Conservation (phyloP, 2,113 vertebrate genomes). For the Typhlomys cinereus region DNA sequence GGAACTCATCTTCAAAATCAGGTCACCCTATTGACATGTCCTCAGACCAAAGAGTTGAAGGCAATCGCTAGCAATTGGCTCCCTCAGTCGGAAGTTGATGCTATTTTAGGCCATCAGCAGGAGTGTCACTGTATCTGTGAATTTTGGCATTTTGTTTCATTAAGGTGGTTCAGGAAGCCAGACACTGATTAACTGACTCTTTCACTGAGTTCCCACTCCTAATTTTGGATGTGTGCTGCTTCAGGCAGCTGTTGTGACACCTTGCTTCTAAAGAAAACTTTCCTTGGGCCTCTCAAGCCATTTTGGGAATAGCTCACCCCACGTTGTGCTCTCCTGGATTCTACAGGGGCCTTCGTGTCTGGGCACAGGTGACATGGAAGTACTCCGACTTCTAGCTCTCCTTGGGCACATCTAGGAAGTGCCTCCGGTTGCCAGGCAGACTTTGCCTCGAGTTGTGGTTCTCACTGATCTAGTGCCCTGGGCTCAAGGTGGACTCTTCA, state of each 20-base stretch:
- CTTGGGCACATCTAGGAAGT: conserved; percentile 40
- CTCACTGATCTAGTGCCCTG: neutral
- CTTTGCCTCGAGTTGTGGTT: neutral
- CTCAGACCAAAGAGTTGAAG: conserved; percentile 57
- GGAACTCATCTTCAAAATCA: conserved; percentile 68
- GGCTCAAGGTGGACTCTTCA: conserved; percentile 3
- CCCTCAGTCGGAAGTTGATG: conserved; percentile 75
- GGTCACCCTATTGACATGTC: conserved; percentile 63
- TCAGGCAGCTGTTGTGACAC: conserved; percentile 76
- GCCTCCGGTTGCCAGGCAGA: neutral
- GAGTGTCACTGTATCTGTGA: conserved; percentile 78
- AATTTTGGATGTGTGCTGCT: conserved; percentile 79
- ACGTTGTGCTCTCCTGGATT: conserved; percentile 45
- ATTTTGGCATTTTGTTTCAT: conserved; percentile 78
- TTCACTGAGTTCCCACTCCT: conserved; percentile 75
- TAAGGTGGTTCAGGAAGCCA: conserved; percentile 80
- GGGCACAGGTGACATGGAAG: conserved; percentile 41
- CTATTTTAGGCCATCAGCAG: conserved; percentile 76
- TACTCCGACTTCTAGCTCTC: conserved; percentile 22
- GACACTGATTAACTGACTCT: conserved; percentile 77
- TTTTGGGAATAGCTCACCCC: conserved; percentile 48
- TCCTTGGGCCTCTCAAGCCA: conserved; percentile 58
- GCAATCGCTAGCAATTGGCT: conserved; percentile 70
- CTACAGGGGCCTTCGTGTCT: conserved; percentile 28
- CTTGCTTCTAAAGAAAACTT: conserved; percentile 74